phyloP scores from a whole-genome alignment of 2,888 invertebrate species.

The Luperina testacea region DNA sequence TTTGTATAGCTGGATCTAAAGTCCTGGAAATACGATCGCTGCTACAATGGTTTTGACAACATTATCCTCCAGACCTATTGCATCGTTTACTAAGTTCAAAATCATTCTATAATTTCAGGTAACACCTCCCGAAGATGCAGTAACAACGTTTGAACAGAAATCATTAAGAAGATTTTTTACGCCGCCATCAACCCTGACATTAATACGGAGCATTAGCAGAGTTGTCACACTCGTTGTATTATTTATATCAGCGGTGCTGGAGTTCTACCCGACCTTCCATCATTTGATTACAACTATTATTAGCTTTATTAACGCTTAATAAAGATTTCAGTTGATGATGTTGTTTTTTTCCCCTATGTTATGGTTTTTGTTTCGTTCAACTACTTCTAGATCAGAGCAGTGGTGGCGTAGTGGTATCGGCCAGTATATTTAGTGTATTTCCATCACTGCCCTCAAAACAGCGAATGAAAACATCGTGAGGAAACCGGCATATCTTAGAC shows the following conservation, averaged over 20 bases:
- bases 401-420: too few species aligned
- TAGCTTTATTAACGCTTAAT: conserved; percentile 66
- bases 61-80: neutral
- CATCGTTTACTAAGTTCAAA: neutral
- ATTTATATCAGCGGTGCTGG: conserved; percentile 73
- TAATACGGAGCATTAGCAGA: conserved; percentile 77
- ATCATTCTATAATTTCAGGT: conserved; percentile 73
- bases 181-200: conserved; percentile 70
- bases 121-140: conserved; percentile 74
- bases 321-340: conserved; percentile 4
- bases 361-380: neutral
- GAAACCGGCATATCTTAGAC: too few species aligned
- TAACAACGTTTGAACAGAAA: conserved; percentile 66
- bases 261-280: conserved; percentile 79
- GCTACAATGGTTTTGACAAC: neutral
- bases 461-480: too few species aligned
- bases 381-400: neutral
- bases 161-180: conserved; percentile 78
- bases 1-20: neutral
- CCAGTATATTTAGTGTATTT: too few species aligned
- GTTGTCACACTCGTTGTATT: conserved; percentile 74
- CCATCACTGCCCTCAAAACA: too few species aligned
- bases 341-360: neutral
- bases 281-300: conserved; percentile 66
- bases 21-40: neutral